These are phyloP conservation scores for Hydroisotoma schaefferi DNA, from an alignment of 2,888 invertebrate genomes.

Conservation along the genomic window DNA sequence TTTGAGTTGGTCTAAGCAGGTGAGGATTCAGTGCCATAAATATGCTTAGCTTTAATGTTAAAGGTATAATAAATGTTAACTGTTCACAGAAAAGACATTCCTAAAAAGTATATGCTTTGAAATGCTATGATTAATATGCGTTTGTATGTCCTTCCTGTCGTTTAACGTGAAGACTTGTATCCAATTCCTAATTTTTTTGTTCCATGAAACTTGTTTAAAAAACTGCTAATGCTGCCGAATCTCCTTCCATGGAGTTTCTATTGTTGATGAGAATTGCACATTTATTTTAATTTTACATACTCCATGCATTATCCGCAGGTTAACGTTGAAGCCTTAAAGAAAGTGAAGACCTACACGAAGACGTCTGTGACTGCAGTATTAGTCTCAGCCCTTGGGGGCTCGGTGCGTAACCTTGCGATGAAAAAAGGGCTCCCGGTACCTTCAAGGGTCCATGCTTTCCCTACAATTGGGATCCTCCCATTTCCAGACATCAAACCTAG, in stretches of 20 bases:
- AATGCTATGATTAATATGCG: too few species aligned
- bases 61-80: too few species aligned
- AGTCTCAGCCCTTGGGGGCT: conserved; percentile 37
- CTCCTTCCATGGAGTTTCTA: too few species aligned
- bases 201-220: neutral
- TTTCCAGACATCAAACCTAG: conserved; percentile 41
- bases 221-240: too few species aligned
- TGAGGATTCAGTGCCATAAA: conserved; percentile 7
- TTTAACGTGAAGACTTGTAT: too few species aligned
- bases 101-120: neutral
- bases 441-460: conserved; percentile 31
- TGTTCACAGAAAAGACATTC: neutral
- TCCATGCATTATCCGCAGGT: conserved; percentile 10
- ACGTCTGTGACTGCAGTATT: conserved; percentile 41
- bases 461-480: conserved; percentile 45
- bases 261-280: too few species aligned
- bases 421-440: conserved; percentile 40
- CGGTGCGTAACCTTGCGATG: conserved; percentile 37
- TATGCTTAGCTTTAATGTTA: neutral
- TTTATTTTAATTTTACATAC: neutral
- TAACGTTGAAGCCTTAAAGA: conserved; percentile 34
- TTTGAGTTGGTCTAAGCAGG: conserved; percentile 41
- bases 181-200: neutral
- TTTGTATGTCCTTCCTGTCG: neutral
- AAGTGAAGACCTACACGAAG: conserved; percentile 39